Conservation (phyloP, 2,888 invertebrate genomes). For the Acanthosepion pharaonis region DNA sequence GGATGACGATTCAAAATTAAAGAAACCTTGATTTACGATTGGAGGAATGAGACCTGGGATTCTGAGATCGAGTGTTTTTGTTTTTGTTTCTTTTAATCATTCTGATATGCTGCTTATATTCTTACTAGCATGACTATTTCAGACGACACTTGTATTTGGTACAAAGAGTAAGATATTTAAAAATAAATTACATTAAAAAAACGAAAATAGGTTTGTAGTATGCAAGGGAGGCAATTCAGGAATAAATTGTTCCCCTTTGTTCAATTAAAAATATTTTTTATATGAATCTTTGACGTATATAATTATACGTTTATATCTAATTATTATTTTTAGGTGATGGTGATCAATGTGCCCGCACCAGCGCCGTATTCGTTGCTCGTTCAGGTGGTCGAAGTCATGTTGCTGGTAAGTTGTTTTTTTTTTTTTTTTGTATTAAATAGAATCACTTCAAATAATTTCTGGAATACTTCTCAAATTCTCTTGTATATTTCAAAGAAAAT, state of each 20-base stretch:
- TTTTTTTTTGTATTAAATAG: neutral
- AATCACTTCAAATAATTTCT: neutral
- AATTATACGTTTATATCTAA: neutral
- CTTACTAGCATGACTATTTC: no score
- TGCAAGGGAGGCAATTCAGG: neutral
- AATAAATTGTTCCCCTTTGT: no score
- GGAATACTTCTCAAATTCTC: neutral
- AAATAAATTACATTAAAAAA: neutral
- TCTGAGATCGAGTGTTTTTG: no score
- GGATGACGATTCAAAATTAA: no score
- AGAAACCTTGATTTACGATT: no score
- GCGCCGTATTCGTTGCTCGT: constrained; percentile 82
- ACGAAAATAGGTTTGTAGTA: no score
- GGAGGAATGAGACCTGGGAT: no score
- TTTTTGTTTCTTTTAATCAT: no score
- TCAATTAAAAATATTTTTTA: neutral
- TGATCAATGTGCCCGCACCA: constrained; percentile 84
- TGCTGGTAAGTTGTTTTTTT: constrained; percentile 78
- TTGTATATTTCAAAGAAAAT: no score
- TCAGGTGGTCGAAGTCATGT: constrained; percentile 86
- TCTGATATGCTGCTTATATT: no score
- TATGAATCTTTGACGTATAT: neutral
- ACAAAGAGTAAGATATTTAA: no score
- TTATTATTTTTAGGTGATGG: constrained; percentile 57
- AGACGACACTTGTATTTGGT: no score